A percentile compares a stretch with the other conserved stretches of the same genome.
Conservation (phyloP, 2,113 vertebrate species). For the Bungarus multicinctus region DNA sequence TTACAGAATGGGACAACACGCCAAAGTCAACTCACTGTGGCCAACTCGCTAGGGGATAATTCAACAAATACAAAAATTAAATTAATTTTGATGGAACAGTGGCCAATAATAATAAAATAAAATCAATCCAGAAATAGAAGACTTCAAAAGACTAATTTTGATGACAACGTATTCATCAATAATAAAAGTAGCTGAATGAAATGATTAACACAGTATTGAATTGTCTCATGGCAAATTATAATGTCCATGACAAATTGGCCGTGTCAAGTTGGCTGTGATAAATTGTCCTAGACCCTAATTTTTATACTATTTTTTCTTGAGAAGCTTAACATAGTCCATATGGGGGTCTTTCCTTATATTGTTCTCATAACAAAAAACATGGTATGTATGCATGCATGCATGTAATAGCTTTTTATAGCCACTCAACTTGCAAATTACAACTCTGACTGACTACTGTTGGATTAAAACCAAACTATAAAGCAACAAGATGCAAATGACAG, state of each 20-base stretch:
- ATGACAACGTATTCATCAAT: neutral
- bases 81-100: neutral
- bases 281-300: neutral
- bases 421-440: neutral
- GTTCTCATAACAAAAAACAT: neutral
- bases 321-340: neutral
- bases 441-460: neutral
- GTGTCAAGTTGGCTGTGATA: neutral
- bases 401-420: neutral
- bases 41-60: neutral
- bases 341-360: neutral
- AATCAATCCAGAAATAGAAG: neutral
- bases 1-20: neutral
- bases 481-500: neutral
- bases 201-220: neutral
- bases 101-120: neutral
- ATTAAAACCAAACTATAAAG: neutral
- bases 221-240: neutral
- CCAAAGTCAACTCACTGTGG: neutral
- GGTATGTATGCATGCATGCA: neutral
- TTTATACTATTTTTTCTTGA: neutral
- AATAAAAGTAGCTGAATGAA: neutral
- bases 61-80: neutral
- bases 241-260: too few relatives aligned
- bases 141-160: neutral